These are phyloP conservation scores for Smutsia temminckii DNA, from an alignment of 2,797 vertebrate genomes.

Conservation along the genomic window DNA sequence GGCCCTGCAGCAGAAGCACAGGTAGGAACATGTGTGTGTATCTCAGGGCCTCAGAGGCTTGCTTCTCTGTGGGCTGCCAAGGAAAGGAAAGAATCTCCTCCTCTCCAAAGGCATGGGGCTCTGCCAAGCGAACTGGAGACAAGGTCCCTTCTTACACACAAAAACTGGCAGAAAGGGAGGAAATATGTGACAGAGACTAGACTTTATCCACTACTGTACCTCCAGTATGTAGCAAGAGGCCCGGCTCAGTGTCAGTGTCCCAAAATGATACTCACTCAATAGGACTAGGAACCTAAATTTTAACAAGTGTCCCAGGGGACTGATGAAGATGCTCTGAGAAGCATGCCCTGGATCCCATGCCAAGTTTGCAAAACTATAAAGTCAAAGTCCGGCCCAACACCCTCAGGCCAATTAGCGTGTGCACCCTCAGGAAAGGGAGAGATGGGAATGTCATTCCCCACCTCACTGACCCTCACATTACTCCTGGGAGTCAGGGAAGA, in stretches of 20 bases:
- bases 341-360: constrained; percentile 58
- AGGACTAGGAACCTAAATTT: background rate
- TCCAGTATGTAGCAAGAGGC: background rate
- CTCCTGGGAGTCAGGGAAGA: background rate
- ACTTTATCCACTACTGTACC: background rate
- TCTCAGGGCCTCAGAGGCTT: background rate
- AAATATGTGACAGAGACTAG: too few relatives aligned
- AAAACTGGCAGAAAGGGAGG: background rate
- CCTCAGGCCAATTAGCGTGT: background rate
- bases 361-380: constrained; percentile 70
- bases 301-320: background rate
- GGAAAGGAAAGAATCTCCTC: background rate
- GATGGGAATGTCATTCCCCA: background rate
- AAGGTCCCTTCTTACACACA: background rate
- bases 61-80: background rate
- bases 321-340: background rate
- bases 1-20: constrained; percentile 79
- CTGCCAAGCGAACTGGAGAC: background rate
- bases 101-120: background rate
- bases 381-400: background rate
- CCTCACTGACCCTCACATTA: background rate
- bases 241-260: background rate
- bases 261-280: background rate
- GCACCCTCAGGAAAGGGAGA: background rate
- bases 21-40: constrained; percentile 67